Evolutionary conservation across 2,113 vertebrate species (phyloP).

Genomic region (Laterallus jamaicensis): DNA sequence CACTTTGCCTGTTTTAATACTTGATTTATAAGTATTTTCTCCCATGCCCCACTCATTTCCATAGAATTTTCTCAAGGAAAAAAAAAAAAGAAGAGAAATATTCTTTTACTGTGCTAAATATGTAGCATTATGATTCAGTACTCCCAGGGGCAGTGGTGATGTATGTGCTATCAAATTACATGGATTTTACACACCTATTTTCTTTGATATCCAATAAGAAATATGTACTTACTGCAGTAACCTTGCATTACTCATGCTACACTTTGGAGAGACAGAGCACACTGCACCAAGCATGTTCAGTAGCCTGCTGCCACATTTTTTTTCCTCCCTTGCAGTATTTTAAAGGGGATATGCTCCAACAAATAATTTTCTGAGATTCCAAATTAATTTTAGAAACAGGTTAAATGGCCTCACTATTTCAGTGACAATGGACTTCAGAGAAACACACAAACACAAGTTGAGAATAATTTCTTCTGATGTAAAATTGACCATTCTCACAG

Average conservation of each 20-base stretch:
- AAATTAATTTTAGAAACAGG: background rate
- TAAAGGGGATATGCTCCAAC: background rate
- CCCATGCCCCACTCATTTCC: constrained; percentile 4
- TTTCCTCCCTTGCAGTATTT: background rate
- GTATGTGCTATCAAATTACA: constrained; percentile 38
- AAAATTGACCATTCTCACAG: background rate
- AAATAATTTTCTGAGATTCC: background rate
- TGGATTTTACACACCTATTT: constrained; percentile 59
- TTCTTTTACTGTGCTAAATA: constrained; percentile 41
- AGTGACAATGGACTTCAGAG: background rate
- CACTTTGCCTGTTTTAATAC: background rate
- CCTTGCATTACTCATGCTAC: constrained; percentile 49
- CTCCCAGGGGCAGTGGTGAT: constrained; percentile 27
- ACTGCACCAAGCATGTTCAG: background rate
- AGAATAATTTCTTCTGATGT: background rate
- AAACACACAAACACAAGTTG: background rate
- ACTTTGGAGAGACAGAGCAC: background rate
- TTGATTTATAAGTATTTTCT: constrained; percentile 47
- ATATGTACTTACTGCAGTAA: constrained; percentile 56
- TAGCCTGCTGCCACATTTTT: background rate
- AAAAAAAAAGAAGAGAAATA: constrained; percentile 22
- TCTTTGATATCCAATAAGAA: constrained; percentile 42
- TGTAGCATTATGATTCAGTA: constrained; percentile 33
- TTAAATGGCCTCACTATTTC: background rate
- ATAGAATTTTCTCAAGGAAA: constrained; percentile 28